Percentiles rank a stretch among this genome's conserved stretches.
These are phyloP conservation scores for Coturnix japonica DNA, from an alignment of 2,113 vertebrate species.

Conservation along the genomic window DNA sequence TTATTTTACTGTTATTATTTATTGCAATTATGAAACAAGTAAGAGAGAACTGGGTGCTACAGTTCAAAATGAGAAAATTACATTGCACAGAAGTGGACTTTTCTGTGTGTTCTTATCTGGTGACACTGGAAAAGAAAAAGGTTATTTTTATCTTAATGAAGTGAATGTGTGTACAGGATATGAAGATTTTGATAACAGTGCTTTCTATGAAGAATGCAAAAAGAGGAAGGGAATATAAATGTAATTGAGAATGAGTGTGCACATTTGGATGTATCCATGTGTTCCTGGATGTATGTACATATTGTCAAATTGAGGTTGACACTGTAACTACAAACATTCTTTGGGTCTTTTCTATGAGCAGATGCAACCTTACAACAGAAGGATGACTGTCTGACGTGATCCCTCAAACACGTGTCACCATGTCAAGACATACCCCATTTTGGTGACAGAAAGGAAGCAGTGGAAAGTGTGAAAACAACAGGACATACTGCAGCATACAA, in stretches of 20 bases:
- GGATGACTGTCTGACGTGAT: background rate
- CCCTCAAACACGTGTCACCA: background rate
- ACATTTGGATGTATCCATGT: background rate
- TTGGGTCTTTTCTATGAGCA: background rate
- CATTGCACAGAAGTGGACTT: background rate
- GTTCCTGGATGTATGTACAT: background rate
- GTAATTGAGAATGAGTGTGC: background rate
- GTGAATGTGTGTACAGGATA: background rate
- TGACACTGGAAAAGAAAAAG: background rate
- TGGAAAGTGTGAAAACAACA: background rate
- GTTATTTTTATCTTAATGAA: background rate
- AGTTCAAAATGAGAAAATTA: background rate
- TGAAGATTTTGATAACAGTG: background rate
- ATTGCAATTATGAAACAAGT: too few relatives aligned
- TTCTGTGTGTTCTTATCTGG: background rate
- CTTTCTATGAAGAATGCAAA: background rate
- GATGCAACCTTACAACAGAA: background rate
- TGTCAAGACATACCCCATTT: background rate
- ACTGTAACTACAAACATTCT: background rate
- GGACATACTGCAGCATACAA: background rate
- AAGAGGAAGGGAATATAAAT: background rate
- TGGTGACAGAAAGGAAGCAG: background rate
- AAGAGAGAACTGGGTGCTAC: background rate
- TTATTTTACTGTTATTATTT: too few relatives aligned
- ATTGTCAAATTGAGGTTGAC: background rate